Evolutionary conservation across 2,888 invertebrate species (phyloP).

Genomic region (Axea sp.): DNA sequence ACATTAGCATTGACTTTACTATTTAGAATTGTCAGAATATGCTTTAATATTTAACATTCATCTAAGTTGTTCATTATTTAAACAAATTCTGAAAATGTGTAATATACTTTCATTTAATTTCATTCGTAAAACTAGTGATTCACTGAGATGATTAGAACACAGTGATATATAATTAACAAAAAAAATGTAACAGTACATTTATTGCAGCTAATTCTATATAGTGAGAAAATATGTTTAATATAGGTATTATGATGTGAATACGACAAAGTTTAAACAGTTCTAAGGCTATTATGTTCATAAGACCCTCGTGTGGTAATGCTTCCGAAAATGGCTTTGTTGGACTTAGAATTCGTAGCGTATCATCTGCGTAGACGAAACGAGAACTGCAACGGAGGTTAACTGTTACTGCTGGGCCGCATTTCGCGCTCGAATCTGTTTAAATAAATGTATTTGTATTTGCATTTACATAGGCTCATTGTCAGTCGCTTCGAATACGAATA

Average conservation of each 20-base stretch:
- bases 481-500: constrained; percentile 52
- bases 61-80: too few relatives aligned
- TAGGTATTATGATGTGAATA: constrained; percentile 53
- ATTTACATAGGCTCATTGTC: constrained; percentile 69
- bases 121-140: too few relatives aligned
- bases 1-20: too few relatives aligned
- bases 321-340: constrained; percentile 62
- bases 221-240: constrained; percentile 57
- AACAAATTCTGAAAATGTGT: too few relatives aligned
- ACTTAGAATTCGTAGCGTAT: constrained; percentile 60
- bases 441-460: constrained; percentile 71
- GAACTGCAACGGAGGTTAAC: constrained; percentile 52
- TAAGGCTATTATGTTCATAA: constrained; percentile 56
- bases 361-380: constrained; percentile 53
- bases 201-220: constrained; percentile 35
- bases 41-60: too few relatives aligned
- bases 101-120: too few relatives aligned
- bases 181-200: constrained; percentile 20
- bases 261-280: constrained; percentile 57
- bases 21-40: too few relatives aligned
- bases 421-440: constrained; percentile 58
- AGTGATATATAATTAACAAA: too few relatives aligned
- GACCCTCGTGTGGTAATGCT: constrained; percentile 56
- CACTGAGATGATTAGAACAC: too few relatives aligned
- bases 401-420: constrained; percentile 48